Conservation (phyloP, 1,140 invertebrate genomes). For the Brachionus manjavacas region DNA sequence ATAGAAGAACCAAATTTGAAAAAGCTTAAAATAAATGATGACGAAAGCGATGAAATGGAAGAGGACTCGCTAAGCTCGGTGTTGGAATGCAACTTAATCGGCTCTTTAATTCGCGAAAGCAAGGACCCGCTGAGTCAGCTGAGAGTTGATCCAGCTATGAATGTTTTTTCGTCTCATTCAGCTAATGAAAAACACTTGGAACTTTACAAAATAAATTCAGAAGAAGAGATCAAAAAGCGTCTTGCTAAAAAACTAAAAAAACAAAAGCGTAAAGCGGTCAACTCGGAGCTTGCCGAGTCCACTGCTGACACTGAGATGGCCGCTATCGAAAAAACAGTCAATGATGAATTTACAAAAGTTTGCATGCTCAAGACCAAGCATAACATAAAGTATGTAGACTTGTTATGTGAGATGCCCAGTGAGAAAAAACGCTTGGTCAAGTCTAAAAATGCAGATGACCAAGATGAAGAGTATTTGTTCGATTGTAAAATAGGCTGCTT, state of each 20-base stretch:
- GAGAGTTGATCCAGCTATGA: slow-evolving; percentile 60
- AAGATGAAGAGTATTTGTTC: slow-evolving; percentile 61
- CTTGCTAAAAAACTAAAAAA: slow-evolving; percentile 73
- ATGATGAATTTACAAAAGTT: slow-evolving; percentile 71
- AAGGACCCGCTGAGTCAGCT: slow-evolving; percentile 64
- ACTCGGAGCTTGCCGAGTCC: slow-evolving; percentile 40
- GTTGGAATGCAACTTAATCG: slow-evolving; percentile 49
- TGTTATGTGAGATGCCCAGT: slow-evolving; percentile 48
- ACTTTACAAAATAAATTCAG: slow-evolving; percentile 72
- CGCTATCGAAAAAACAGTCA: slow-evolving; percentile 47
- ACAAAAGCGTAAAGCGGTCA: slow-evolving; percentile 47
- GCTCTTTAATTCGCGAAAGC: slow-evolving; percentile 64
- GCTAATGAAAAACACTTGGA: slow-evolving; percentile 76
- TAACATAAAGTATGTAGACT: slow-evolving; percentile 5
- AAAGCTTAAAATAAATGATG: slow-evolving; percentile 42
- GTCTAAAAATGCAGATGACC: slow-evolving; percentile 65
- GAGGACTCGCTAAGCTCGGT: slow-evolving; percentile 39
- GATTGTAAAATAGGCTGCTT: slow-evolving; percentile 29
- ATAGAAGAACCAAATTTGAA: slow-evolving; percentile 4
- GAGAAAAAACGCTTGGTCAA: slow-evolving; percentile 69
- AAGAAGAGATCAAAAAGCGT: slow-evolving; percentile 67
- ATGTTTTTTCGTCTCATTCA: slow-evolving; percentile 71
- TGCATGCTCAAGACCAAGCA: slow-evolving; percentile 61
- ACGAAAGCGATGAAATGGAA: slow-evolving; percentile 40
- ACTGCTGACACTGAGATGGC: slow-evolving; percentile 43